phyloP scores from a whole-genome alignment of 2,113 vertebrate genomes.

The Sula dactylatra region DNA sequence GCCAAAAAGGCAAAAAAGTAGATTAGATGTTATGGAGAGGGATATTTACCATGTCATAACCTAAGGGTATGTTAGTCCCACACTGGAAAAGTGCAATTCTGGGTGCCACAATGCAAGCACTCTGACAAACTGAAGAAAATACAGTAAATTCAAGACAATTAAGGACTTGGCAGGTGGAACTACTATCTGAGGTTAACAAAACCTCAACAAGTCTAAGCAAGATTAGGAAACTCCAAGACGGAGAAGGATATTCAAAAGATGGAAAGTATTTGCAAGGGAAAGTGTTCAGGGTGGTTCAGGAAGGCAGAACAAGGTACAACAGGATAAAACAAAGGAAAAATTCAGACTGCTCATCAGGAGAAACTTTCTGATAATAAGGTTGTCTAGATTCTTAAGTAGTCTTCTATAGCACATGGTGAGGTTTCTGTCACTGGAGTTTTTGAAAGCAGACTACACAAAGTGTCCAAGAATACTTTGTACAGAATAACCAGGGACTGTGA shows the following conservation, averaged over 20 bases:
- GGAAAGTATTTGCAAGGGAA: conserved; percentile 1
- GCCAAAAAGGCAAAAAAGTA: neutral
- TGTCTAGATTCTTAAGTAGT: neutral
- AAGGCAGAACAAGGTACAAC: neutral
- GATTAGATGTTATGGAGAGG: neutral
- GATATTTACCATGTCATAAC: neutral
- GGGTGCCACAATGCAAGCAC: neutral
- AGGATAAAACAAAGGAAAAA: conserved; percentile 11
- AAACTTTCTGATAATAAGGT: neutral
- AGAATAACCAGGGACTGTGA: neutral
- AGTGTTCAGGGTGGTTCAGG: neutral
- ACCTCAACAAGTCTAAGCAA: conserved; percentile 4
- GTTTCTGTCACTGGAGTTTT: neutral
- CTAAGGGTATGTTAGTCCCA: neutral
- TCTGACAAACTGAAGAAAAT: neutral
- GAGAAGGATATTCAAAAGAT: neutral
- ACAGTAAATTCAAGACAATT: neutral
- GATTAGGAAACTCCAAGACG: neutral
- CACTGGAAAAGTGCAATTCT: neutral
- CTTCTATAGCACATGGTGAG: neutral
- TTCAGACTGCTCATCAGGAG: neutral
- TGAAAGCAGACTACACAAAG: neutral
- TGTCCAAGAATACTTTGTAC: neutral
- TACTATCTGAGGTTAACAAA: conserved; percentile 23
- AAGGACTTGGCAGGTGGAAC: neutral